Evolutionary conservation across 1,140 invertebrate genomes (phyloP).

Genomic region (Sminthurinus signatus): DNA sequence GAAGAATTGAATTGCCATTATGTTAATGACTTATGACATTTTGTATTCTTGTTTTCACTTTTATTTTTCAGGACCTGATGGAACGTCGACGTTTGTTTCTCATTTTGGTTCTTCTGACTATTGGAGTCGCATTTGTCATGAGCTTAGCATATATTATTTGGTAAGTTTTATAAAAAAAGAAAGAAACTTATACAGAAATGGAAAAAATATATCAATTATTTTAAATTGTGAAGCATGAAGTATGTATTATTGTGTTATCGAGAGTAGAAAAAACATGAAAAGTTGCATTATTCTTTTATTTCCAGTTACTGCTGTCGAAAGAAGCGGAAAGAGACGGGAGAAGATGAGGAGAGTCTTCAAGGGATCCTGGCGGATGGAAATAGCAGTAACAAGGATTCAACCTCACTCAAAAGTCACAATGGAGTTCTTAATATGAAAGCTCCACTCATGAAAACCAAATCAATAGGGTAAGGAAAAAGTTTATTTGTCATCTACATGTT

Average conservation of each 20-base stretch:
- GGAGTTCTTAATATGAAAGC: slow-evolving; percentile 38
- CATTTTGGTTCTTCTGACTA: slow-evolving; percentile 19
- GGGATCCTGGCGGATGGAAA: slow-evolving; percentile 40
- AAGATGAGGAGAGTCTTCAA: slow-evolving; percentile 40
- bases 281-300: no score
- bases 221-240: no score
- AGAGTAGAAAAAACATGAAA: no score
- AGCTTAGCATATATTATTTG: slow-evolving; percentile 38
- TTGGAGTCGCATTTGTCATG: slow-evolving; percentile 26
- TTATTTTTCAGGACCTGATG: slow-evolving; percentile 14
- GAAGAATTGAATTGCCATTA: no score
- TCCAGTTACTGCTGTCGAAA: slow-evolving; percentile 42
- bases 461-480: slow-evolving; percentile 37
- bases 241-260: no score
- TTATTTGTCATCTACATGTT: no score
- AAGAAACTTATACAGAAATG: no score
- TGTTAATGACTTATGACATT: no score
- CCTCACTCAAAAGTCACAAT: slow-evolving; percentile 41
- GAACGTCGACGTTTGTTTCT: slow-evolving; percentile 22
- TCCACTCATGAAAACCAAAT: slow-evolving; percentile 38
- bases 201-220: no score
- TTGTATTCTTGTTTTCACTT: no score
- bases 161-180: no score
- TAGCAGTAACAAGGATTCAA: slow-evolving; percentile 38
- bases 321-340: slow-evolving; percentile 33